Conservation (phyloP, 2,888 invertebrate genomes). For the Cephus pygmeus region DNA sequence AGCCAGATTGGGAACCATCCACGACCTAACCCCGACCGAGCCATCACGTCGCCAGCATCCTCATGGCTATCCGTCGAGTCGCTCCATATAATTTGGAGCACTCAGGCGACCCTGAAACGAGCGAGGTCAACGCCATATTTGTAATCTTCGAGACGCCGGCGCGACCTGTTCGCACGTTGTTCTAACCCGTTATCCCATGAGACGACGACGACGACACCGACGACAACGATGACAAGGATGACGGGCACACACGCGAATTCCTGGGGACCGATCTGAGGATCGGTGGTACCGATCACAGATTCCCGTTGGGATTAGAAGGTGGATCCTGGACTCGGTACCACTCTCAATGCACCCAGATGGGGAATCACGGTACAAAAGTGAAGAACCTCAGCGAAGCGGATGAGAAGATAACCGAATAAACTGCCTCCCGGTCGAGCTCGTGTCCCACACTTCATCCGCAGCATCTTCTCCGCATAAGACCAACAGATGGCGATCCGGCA, state of each 20-base stretch:
- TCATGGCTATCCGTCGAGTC: constrained; percentile 46
- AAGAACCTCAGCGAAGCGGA: neutral
- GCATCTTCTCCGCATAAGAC: neutral
- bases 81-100: constrained; percentile 63
- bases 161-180: constrained; percentile 61
- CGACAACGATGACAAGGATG: constrained; percentile 29
- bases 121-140: constrained; percentile 60
- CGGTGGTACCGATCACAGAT: neutral
- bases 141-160: constrained; percentile 59
- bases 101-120: constrained; percentile 60
- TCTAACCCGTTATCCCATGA: constrained; percentile 45
- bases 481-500: constrained; percentile 51
- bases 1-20: constrained; percentile 46
- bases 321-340: neutral
- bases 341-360: neutral
- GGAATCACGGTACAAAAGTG: neutral
- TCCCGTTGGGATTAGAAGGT: neutral
- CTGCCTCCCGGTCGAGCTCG: neutral
- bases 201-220: constrained; percentile 18
- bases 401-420: neutral
- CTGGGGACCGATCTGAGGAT: constrained; percentile 6
- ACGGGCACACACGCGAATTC: constrained; percentile 30
- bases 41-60: constrained; percentile 55
- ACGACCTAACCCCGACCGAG: constrained; percentile 48
- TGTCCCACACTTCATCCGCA: neutral